Evolutionary conservation across 2,888 invertebrate genomes (phyloP).

Genomic region (Melanophora roralis): DNA sequence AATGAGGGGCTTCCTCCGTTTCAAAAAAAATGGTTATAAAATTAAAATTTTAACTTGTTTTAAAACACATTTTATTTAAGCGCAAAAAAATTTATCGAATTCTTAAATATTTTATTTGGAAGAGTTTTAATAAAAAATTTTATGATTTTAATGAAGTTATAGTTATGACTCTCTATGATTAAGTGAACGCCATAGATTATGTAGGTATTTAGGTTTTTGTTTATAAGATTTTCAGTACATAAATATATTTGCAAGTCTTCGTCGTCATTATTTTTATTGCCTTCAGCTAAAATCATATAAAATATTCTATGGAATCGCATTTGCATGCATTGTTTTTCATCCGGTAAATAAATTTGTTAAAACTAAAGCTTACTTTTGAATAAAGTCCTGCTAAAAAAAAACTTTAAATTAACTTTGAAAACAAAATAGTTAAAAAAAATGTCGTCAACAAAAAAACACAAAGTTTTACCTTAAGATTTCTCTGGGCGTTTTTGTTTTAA

Average conservation of each 20-base stretch:
- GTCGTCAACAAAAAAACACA: not conserved
- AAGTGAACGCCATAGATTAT: too few species aligned
- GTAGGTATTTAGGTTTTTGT: not conserved
- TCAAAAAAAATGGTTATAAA: too few species aligned
- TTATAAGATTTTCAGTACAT: not conserved
- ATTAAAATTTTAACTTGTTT: too few species aligned
- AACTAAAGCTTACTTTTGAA: conserved; percentile 50
- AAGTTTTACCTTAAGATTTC: conserved; percentile 42
- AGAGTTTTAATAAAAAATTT: too few species aligned
- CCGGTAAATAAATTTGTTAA: conserved; percentile 47
- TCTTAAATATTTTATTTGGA: too few species aligned
- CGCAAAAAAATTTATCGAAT: too few species aligned
- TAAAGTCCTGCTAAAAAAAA: conserved; percentile 49
- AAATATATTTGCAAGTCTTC: conserved; percentile 8
- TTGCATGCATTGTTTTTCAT: conserved; percentile 3
- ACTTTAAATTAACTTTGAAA: conserved; percentile 61
- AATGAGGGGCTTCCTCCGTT: too few species aligned
- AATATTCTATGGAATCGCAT: not conserved
- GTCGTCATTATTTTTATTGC: conserved; percentile 22
- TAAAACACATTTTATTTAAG: too few species aligned
- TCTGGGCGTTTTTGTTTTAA: not conserved
- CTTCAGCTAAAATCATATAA: conserved; percentile 16
- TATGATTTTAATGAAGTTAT: too few species aligned
- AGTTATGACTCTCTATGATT: too few species aligned
- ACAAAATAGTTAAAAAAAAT: conserved; percentile 31